Percentiles rank a stretch among this genome's conserved stretches.
Evolutionary conservation across 2,113 vertebrate genomes (phyloP).

Genomic region (Zeus faber): DNA sequence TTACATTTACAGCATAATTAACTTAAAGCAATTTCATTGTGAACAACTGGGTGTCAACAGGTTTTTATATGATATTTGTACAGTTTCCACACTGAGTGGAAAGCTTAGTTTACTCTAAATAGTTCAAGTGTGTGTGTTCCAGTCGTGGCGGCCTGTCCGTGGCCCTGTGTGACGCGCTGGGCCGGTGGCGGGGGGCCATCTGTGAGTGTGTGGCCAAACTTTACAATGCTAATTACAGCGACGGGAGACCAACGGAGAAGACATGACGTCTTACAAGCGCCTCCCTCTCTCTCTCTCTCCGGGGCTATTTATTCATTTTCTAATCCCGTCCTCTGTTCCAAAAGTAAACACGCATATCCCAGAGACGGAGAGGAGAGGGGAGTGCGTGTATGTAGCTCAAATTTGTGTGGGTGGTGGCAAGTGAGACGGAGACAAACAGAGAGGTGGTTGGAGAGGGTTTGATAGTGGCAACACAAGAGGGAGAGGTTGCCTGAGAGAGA

Average conservation of each 20-base stretch:
- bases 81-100: background rate
- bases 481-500: background rate
- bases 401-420: background rate
- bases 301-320: slow-evolving; percentile 1
- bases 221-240: slow-evolving; percentile 21
- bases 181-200: slow-evolving; percentile 10
- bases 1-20: no score
- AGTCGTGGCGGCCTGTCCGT: slow-evolving; percentile 8
- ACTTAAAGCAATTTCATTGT: no score
- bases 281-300: slow-evolving; percentile 7
- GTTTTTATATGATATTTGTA: background rate
- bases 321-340: slow-evolving; percentile 14
- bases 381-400: background rate
- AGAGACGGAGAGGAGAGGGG: background rate
- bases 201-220: slow-evolving; percentile 18
- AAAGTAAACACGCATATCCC: slow-evolving; percentile 7
- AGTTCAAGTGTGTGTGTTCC: background rate
- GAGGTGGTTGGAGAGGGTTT: background rate
- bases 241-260: slow-evolving; percentile 3
- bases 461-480: background rate
- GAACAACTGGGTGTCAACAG: no score
- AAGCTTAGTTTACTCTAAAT: background rate
- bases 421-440: background rate
- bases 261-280: slow-evolving; percentile 10
- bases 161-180: slow-evolving; percentile 1